Base-by-base conservation (phyloP, 2,888 invertebrate species). In the Resseliella maxima region DNA sequence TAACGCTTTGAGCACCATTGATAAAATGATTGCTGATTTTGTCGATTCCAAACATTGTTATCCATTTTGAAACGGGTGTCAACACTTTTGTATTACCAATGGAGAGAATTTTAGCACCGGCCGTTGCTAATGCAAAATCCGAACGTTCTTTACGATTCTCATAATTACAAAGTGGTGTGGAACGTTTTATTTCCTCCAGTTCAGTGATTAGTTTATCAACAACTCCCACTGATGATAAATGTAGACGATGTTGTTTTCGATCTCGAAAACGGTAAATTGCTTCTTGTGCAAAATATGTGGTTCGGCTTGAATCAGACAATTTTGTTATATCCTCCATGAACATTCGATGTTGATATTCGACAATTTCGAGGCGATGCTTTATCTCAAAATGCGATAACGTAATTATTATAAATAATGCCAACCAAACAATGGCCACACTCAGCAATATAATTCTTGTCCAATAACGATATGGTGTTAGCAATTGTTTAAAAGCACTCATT, bases 41-140 rank as follows among this genome's bases (percentile, higher is more conserved):
- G 15, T 18, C 0, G 3, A 85, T n/a, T 36, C n/a, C 45, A 6
- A 31, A 85, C 31, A 81, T n/a, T n/a, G 41, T 5, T 6, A 41
- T 5, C 85, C 85, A 85, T 46, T 46, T 0, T 5, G 85, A 8
- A 45, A 45, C 0, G 27, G 41, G 45, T 18, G 64, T 64, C 3
- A 36, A 5, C 27, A 72, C 24, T 64, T 86, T 38, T 2, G 86
- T 86, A 6, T 38, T 27, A 12, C 86, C 86, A 41, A 41, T 72
- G 0, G 86, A 86, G 0, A 64, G 12, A 41, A 86, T 64, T 41
- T 86, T 5, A n/a, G 64, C 64, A 1, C 86, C 86, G 15, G 86
- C 36, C 64, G 41, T 54, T 72, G 12, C 64, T 15, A 86, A 27
- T 27, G 86, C 86, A 86, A 64, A 86, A 59, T 86, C 86, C 8